Evolutionary conservation across 2,797 vertebrate genomes (phyloP).

Genomic region (Pogoniulus pusillus): DNA sequence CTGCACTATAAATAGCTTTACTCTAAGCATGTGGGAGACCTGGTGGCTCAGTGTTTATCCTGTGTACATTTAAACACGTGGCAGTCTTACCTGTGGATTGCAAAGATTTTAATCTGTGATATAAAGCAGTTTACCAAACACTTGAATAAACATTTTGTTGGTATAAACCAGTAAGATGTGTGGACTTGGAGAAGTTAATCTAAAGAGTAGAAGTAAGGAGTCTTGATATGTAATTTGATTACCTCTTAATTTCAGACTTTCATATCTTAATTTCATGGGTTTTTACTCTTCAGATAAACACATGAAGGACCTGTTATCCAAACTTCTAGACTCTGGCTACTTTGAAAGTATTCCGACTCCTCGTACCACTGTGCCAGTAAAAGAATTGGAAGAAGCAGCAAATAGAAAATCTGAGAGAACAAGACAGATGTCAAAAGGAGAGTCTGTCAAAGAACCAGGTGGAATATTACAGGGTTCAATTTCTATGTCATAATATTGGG

Average conservation of each 20-base stretch:
- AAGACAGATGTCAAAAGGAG: constrained; percentile 59
- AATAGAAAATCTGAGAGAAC: constrained; percentile 64
- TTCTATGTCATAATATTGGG: background rate
- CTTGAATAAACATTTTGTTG: background rate
- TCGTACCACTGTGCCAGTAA: constrained; percentile 67
- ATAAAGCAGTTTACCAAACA: background rate
- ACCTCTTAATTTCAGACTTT: background rate
- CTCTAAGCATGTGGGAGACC: background rate
- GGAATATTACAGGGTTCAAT: constrained; percentile 19
- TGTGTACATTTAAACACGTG: background rate
- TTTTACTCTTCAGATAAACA: constrained; percentile 83
- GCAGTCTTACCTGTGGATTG: background rate
- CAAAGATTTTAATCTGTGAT: background rate
- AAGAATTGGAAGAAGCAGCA: constrained; percentile 63
- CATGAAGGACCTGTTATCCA: constrained; percentile 87
- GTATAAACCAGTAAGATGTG: background rate
- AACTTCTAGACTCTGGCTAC: constrained; percentile 87
- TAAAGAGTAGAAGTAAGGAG: background rate
- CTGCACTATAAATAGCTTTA: too few relatives aligned
- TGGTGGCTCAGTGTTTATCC: background rate
- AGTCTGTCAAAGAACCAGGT: constrained; percentile 75
- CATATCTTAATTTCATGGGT: background rate
- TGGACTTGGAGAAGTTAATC: background rate
- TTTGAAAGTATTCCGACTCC: constrained; percentile 86
- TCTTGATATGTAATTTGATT: background rate